Conservation (phyloP, 2,113 vertebrate genomes). For the Holacanthus passer region DNA sequence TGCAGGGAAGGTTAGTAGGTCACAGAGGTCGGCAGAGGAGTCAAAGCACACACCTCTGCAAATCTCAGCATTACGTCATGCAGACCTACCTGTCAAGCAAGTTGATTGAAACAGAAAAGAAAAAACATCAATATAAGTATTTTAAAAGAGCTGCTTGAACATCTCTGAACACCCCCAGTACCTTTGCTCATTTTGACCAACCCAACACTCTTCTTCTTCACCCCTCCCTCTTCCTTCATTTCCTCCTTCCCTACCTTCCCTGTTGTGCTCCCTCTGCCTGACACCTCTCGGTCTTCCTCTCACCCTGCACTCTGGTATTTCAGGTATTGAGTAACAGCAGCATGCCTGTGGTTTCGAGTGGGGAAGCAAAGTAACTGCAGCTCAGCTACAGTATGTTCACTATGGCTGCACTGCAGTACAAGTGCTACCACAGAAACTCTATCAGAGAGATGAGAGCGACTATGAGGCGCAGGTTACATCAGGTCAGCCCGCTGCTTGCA, state of each 20-base stretch:
- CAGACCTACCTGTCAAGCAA: not conserved
- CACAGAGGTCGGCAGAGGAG: not conserved
- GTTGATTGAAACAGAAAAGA: not conserved
- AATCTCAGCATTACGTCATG: not conserved
- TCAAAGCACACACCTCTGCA: not conserved
- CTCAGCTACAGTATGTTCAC: slow-evolving; percentile 57
- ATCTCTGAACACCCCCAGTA: not conserved
- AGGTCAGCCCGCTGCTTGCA: slow-evolving; percentile 14
- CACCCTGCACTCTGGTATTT: slow-evolving; percentile 50
- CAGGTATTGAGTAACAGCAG: slow-evolving; percentile 70
- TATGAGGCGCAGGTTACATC: slow-evolving; percentile 25
- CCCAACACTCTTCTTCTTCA: not conserved
- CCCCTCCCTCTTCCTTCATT: slow-evolving; percentile 4
- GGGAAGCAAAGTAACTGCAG: slow-evolving; percentile 29
- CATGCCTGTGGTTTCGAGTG: slow-evolving; percentile 59
- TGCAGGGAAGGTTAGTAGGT: not conserved
- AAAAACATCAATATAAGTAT: not conserved
- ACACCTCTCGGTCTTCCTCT: slow-evolving; percentile 19
- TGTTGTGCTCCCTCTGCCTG: slow-evolving; percentile 17
- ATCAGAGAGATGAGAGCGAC: slow-evolving; percentile 23
- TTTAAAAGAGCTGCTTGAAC: not conserved
- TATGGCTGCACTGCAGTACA: slow-evolving; percentile 41
- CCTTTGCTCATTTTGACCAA: not conserved
- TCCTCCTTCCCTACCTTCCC: slow-evolving; percentile 14
- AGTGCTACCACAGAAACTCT: slow-evolving; percentile 23